Evolutionary conservation across 2,113 vertebrate species (phyloP), one percentile per base, ranked within the genome.

Genomic region (Hydropotes inermis): DNA sequence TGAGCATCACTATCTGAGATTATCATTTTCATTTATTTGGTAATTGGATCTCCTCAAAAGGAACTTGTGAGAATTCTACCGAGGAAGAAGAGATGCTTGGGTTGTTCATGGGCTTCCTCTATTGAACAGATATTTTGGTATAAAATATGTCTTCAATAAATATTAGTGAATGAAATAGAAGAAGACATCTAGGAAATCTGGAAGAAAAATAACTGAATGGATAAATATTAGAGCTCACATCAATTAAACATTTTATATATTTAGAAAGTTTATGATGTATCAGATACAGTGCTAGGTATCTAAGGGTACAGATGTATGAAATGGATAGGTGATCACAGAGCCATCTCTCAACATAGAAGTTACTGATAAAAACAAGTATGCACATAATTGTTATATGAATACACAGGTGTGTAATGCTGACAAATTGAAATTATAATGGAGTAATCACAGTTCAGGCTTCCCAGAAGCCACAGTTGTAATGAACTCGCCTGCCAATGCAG

Each of bases 91-190:
- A 10, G 12, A 11, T 23, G 2, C 0, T 12, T 85, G 14, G 7
- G 2, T 0, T 30, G 15, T 25, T 54, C 5, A 28, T 33, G 74
- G 2, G 0, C 12, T 17, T 95, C 54, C 0, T 9, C 10, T 58
- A 6, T n/a, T 81, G 2, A 47, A 36, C 16, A 54, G 16, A 39
- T 21, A 45, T 2, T 39, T 0, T 64, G 7, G 1, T 55, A 36
- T 14, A 76, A 23, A 88, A 45, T 45, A 74, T 57, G 7, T 5
- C 16, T n/a, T 74, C 10, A 25, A 2, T 39, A 83, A 82, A 58
- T 36, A 43, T 14, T 47, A 54, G 23, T 58, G 43, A 74, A 74
- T 82, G 2, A 91, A 96, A 50, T 45, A 36, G 23, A 92, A 43
- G 25, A 78, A 47, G 21, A 13, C 2, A 50, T 70, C 4, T 83